phyloP scores from a whole-genome alignment of 2,797 vertebrate genomes.

The Intellagama lesueurii region DNA sequence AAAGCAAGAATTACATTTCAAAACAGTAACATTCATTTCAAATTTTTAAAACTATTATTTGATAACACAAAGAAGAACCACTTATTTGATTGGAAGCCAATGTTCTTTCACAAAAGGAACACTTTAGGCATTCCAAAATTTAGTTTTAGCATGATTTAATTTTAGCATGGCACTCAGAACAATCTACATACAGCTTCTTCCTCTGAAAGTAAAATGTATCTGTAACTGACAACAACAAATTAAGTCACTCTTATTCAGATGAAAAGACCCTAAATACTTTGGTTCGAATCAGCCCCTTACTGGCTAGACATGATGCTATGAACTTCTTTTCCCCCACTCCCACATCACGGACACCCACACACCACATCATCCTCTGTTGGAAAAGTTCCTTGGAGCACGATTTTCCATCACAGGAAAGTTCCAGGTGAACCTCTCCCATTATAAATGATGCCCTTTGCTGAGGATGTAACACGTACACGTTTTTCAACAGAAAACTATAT shows the following conservation, averaged over 20 bases:
- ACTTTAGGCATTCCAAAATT: not conserved
- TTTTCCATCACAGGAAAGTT: not conserved
- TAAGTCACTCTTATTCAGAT: not conserved
- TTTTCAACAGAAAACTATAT: no score
- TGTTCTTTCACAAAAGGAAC: not conserved
- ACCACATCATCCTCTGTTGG: not conserved
- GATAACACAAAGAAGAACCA: not conserved
- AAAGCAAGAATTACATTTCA: slow-evolving; percentile 44
- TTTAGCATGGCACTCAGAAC: not conserved
- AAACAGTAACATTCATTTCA: slow-evolving; percentile 16
- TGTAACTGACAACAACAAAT: not conserved
- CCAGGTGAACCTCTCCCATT: not conserved
- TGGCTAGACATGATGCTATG: not conserved
- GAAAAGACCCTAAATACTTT: not conserved
- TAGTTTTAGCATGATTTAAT: not conserved
- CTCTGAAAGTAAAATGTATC: not conserved
- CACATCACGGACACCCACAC: no score
- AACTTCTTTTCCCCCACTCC: not conserved
- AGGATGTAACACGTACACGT: no score
- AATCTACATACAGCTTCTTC: not conserved
- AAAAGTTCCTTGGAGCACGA: not conserved
- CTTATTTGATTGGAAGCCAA: not conserved
- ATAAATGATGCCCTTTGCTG: not conserved
- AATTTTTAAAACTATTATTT: not conserved
- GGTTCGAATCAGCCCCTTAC: not conserved